Base-by-base conservation (phyloP, 2,797 vertebrate species). In the Arrhamphus sclerolepis region DNA sequence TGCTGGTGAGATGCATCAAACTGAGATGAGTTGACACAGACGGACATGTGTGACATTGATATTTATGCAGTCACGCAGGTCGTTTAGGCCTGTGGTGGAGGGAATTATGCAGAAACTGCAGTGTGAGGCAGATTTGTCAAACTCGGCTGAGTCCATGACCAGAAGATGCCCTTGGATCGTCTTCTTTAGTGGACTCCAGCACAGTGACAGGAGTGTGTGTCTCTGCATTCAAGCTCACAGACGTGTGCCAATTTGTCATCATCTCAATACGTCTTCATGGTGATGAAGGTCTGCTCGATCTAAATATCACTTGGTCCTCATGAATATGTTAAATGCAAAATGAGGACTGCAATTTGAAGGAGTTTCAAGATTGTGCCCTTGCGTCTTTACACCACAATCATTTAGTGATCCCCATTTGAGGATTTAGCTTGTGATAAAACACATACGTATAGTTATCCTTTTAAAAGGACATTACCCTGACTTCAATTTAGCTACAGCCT, bases 11-110 rank as follows among this genome's bases (percentile, higher is more conserved):
- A 73, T 62, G 80, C 73, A 81, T 83, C 78, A 82, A 70, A 46
- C 62, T 43, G 3, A 40, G 26, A 39, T n/a, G 31, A 73, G 68
- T 40, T 71, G 81, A 87, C 31, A 56, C 51, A 8, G 56, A 40
- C 53, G 17, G 61, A 82, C 74, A 61, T 2, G 64, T 54, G 17
- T 80, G 75, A 83, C 83, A 86, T 85, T 88, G 89, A 89, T 87
- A 89, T 91, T 89, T 83, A 88, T 74, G 62, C n/a, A 63, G 85
- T 79, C 85, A 80, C 56, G 54, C 62, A 50, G 82, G 83, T 89
- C 88, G 80, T 86, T 84, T 77, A 55, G 67, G 50, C 53, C 62
- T 6, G 4, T 48, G 40, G 70, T 42, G 1, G 28, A 41, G 71
- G 72, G 82, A 82, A 79, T 85, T 80, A 83, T 83, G 73, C 59